Conservation (phyloP, 2,113 vertebrate genomes). For the Corynorhinus townsendii region DNA sequence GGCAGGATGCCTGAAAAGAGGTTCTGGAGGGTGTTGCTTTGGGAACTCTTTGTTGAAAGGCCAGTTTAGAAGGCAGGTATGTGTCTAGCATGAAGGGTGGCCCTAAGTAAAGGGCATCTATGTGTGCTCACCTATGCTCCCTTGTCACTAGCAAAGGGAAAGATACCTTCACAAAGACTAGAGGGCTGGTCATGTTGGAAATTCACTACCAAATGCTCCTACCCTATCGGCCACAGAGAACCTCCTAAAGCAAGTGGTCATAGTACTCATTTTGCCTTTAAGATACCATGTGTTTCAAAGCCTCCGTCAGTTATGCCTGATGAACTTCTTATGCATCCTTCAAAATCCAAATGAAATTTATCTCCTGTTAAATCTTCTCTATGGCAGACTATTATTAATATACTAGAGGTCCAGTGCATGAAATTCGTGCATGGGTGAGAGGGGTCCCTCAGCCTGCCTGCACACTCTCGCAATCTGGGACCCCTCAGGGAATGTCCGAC, state of each 20-base stretch:
- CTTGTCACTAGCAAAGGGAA: neutral
- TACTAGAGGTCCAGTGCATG: neutral
- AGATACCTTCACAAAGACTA: neutral
- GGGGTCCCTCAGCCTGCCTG: too few species aligned
- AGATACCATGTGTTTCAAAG: neutral
- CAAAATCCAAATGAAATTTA: neutral
- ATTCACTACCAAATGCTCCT: neutral
- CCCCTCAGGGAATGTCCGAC: too few species aligned
- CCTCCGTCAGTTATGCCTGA: neutral
- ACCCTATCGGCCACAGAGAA: too few species aligned
- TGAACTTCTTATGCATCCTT: neutral
- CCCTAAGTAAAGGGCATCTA: neutral
- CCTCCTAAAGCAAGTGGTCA: neutral
- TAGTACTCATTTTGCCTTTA: neutral
- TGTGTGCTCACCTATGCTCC: neutral
- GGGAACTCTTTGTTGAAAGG: neutral
- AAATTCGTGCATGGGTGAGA: too few species aligned
- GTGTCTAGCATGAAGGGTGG: neutral
- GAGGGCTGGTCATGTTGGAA: neutral
- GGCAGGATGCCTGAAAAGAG: neutral
- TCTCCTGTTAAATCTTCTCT: neutral
- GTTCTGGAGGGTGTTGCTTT: neutral
- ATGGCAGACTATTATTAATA: neutral
- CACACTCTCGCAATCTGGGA: too few species aligned
- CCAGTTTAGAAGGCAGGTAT: neutral